These are phyloP conservation scores for Platysternon megacephalum DNA, from an alignment of 2,113 vertebrate species.

Conservation along the genomic window DNA sequence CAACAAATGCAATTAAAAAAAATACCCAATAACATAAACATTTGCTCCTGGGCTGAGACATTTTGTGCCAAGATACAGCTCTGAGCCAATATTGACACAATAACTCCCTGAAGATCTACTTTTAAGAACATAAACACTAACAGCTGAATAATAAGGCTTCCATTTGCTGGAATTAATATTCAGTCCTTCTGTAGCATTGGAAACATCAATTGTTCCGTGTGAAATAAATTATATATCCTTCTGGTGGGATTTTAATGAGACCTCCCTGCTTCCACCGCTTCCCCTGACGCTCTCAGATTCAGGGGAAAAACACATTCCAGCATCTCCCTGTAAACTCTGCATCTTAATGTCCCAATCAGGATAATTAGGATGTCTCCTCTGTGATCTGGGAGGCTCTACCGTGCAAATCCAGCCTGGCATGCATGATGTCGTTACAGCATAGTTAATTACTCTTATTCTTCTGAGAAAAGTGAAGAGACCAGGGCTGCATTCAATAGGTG, in stretches of 20 bases:
- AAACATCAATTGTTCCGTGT: conserved; percentile 8
- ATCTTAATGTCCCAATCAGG: conserved; percentile 44
- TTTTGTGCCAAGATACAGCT: neutral
- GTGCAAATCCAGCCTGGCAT: neutral
- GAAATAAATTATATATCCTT: conserved; percentile 50
- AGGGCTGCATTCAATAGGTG: neutral
- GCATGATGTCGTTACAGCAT: conserved; percentile 13
- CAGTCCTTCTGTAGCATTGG: conserved; percentile 12
- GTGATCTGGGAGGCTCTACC: conserved; percentile 29
- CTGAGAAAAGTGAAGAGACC: neutral
- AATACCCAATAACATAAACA: neutral
- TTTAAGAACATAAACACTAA: neutral
- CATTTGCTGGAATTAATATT: conserved; percentile 46
- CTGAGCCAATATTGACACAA: neutral
- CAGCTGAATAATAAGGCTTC: conserved; percentile 2
- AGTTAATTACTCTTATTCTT: conserved; percentile 33
- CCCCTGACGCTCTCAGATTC: conserved; percentile 4
- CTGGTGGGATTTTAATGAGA: conserved; percentile 51
- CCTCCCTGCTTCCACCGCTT: neutral
- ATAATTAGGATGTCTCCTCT: conserved; percentile 59
- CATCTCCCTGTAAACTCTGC: conserved; percentile 35
- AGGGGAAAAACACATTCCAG: conserved; percentile 40
- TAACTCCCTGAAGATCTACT: neutral
- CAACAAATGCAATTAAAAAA: neutral
- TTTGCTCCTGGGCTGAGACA: neutral